Conservation (phyloP, 2,113 vertebrate species). For the Prionailurus bengalensis region DNA sequence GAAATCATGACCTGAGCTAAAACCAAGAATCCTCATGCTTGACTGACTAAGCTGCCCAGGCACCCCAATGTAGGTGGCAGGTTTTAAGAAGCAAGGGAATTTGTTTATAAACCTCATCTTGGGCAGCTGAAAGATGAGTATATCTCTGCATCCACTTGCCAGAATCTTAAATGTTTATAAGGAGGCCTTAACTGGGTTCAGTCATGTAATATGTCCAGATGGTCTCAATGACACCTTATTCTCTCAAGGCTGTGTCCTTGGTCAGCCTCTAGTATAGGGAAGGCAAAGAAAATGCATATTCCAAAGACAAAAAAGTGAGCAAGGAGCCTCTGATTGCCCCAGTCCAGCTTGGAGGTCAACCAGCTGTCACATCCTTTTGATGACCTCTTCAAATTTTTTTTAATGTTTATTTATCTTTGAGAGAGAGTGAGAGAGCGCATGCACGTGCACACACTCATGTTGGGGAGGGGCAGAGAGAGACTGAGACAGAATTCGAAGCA, state of each 20-base stretch:
- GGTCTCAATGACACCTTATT: background rate
- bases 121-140: background rate
- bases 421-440: background rate
- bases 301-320: background rate
- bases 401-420: background rate
- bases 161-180: background rate
- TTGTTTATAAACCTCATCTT: background rate
- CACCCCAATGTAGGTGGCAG: background rate
- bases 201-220: background rate
- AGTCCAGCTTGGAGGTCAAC: background rate
- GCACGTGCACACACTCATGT: too few species aligned
- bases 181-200: background rate
- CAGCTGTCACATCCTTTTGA: background rate
- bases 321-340: background rate
- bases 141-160: background rate
- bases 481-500: background rate
- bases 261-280: background rate
- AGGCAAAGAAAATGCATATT: background rate
- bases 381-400: background rate
- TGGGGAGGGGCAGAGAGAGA: background rate
- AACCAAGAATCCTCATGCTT: too few species aligned
- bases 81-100: background rate
- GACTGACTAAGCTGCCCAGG: too few species aligned
- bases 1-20: too few species aligned
- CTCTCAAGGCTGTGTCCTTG: background rate